phyloP scores from a whole-genome alignment of 1,140 invertebrate species.

The fruit fly (Drosophila melanogaster) region Release_6_plus_ISO1_MT NT_037436.4:20002001-20002500 shows the following conservation, averaged over 20 bases:
- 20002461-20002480: neutral
- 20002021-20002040: slow-evolving; percentile 88
- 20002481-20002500: no score
- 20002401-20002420: slow-evolving; percentile 13
- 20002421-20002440: slow-evolving; percentile 10
- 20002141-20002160: slow-evolving; percentile 82
- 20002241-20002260: slow-evolving; percentile 56
- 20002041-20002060: slow-evolving; percentile 66
- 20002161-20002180: slow-evolving; percentile 40
- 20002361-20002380: slow-evolving; percentile 2
- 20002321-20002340: slow-evolving; percentile 16
- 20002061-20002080: slow-evolving; percentile 30
- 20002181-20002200: slow-evolving; percentile 54
- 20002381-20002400: slow-evolving; percentile 12
- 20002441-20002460: slow-evolving; percentile 12
- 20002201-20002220: slow-evolving; percentile 69
- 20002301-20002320: slow-evolving; percentile 31
- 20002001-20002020: slow-evolving; percentile 94
- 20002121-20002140: slow-evolving; percentile 49
- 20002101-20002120: slow-evolving; percentile 58
- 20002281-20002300: slow-evolving; percentile 56
- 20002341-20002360: slow-evolving; percentile 19
- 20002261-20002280: slow-evolving; percentile 53
- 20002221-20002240: slow-evolving; percentile 43
- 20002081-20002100: slow-evolving; percentile 50